Evolutionary conservation across 2,888 invertebrate genomes (phyloP).

Genomic region (Hartigia nigra): DNA sequence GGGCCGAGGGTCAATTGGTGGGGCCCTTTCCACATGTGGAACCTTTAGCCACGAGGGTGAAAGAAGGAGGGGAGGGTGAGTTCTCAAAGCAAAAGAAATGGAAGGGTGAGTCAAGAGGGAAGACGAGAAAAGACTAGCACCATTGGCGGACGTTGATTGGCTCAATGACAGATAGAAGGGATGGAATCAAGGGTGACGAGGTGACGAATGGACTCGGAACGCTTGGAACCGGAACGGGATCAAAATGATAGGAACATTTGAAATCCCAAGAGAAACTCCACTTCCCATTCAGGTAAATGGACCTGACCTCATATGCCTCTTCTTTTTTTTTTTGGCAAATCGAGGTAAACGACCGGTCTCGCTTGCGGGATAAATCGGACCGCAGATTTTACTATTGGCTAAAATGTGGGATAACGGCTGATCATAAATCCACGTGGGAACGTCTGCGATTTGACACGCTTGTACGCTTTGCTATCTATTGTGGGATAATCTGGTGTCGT

Average conservation of each 20-base stretch:
- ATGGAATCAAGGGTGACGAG: background rate
- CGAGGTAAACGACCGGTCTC: background rate
- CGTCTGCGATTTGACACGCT: background rate
- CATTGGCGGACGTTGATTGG: background rate
- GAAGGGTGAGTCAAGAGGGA: background rate
- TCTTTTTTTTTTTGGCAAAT: background rate
- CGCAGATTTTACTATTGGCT: background rate
- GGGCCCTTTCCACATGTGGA: background rate
- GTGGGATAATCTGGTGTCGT: background rate
- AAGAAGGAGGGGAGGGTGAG: background rate
- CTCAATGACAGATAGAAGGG: background rate
- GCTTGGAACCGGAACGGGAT: background rate
- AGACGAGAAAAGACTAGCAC: background rate
- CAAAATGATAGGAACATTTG: background rate
- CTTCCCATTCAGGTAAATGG: background rate
- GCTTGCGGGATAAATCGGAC: background rate
- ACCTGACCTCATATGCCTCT: background rate
- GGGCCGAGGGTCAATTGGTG: background rate
- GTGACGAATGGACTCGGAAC: background rate
- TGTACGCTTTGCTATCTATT: no score
- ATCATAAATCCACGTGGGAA: background rate
- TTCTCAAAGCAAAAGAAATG: background rate
- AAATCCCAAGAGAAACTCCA: background rate
- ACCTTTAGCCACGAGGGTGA: background rate
- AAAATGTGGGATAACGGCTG: background rate